Percentiles rank a stretch among this genome's conserved stretches.
Conservation (phyloP, 37 sponge, comb jelly and placozoan genomes). For the Chondrilla cf. caribensis region DNA sequence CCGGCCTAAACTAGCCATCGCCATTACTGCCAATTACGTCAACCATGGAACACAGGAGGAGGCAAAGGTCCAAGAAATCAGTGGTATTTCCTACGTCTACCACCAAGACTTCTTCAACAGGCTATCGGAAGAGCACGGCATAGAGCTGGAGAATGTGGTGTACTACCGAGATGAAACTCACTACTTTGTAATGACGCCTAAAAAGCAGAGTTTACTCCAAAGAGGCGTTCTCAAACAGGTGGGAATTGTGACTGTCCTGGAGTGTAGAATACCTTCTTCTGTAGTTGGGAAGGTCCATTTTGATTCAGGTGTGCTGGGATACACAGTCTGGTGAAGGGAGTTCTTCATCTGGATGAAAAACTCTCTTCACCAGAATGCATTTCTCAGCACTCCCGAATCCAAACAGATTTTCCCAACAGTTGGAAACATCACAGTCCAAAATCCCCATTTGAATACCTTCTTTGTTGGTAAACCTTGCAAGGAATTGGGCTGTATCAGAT, state of each 20-base stretch:
- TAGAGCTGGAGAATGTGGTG: conserved; percentile 93
- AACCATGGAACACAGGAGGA: conserved; percentile 79
- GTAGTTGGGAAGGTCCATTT: no score
- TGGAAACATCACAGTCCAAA: no score
- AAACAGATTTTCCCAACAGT: no score
- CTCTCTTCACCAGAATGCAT: no score
- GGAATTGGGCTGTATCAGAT: no score
- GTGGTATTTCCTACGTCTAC: conserved; percentile 86
- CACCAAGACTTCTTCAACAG: conserved; percentile 83
- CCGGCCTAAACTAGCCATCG: conserved; percentile 88
- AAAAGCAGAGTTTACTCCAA: conserved; percentile 71
- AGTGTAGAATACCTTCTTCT: no score
- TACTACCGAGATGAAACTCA: conserved; percentile 98
- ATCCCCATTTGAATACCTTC: no score
- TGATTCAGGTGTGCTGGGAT: no score
- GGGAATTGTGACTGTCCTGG: background rate
- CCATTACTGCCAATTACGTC: conserved; percentile 91
- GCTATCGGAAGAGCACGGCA: conserved; percentile 60
- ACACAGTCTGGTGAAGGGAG: no score
- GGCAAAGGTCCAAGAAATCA: conserved; percentile 74
- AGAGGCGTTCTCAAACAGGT: conserved; percentile 88
- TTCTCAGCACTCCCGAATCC: no score
- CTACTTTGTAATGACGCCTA: conserved; percentile 97
- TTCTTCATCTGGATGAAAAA: no score
- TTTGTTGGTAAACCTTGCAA: no score